These are phyloP conservation scores for Cataglyphis altisquamis DNA, from an alignment of 2,888 invertebrate species.

Conservation along the genomic window DNA sequence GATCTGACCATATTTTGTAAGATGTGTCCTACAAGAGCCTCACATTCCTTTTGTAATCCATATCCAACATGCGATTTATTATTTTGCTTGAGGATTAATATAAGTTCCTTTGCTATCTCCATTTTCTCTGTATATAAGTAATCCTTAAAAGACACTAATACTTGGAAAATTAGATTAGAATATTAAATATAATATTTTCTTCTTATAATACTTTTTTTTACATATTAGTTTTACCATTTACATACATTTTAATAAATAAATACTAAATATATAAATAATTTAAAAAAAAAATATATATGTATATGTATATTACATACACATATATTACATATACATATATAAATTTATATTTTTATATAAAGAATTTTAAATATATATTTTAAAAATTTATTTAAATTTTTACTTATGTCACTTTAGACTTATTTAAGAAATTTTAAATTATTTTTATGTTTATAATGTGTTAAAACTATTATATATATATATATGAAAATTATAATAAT, in stretches of 20 bases:
- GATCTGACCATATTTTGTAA: slow-evolving; percentile 83
- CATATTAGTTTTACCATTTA: not conserved
- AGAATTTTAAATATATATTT: not conserved
- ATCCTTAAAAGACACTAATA: not conserved
- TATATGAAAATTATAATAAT: not conserved
- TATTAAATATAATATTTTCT: not conserved
- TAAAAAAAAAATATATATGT: not conserved
- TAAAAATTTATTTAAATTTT: not conserved
- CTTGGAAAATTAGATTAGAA: slow-evolving; percentile 4
- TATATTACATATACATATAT: not conserved
- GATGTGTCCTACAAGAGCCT: slow-evolving; percentile 81
- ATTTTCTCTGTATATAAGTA: slow-evolving; percentile 68
- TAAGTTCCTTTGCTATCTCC: slow-evolving; percentile 81
- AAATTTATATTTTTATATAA: not conserved
- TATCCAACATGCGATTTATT: slow-evolving; percentile 81
- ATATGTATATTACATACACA: not conserved
- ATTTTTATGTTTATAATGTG: slow-evolving; percentile 17
- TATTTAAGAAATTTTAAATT: slow-evolving; percentile 4
- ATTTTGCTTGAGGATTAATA: slow-evolving; percentile 80
- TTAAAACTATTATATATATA: not conserved
- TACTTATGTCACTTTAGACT: not conserved
- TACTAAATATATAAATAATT: not conserved
- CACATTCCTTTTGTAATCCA: slow-evolving; percentile 83
- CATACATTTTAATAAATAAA: not conserved
- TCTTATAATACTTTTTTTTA: not conserved